Percentiles rank a stretch among this genome's conserved stretches.
Evolutionary conservation across 2,888 invertebrate species (phyloP).

Genomic region (Metopia argyrocephala): DNA sequence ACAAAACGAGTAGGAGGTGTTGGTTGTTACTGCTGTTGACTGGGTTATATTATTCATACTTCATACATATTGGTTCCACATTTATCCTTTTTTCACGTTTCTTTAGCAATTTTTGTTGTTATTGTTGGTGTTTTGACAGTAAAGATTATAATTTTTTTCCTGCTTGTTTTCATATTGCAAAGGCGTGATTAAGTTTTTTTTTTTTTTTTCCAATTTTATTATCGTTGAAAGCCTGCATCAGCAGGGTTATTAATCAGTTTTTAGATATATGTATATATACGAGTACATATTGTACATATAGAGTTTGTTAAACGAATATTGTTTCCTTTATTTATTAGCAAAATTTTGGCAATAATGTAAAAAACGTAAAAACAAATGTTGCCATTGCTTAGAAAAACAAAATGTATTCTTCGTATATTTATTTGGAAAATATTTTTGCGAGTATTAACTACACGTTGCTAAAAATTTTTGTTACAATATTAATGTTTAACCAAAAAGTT

Average conservation of each 20-base stretch:
- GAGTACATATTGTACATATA: no score
- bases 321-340: no score
- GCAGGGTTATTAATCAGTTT: slow-evolving; percentile 42
- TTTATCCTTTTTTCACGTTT: slow-evolving; percentile 12
- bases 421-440: no score
- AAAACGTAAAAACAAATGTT: no score
- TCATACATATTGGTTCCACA: slow-evolving; percentile 47
- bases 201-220: not conserved
- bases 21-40: slow-evolving; percentile 49
- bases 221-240: slow-evolving; percentile 5
- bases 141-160: slow-evolving; percentile 56
- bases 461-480: no score
- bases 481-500: no score
- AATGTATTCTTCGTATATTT: no score
- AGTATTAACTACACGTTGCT: no score
- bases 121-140: slow-evolving; percentile 45
- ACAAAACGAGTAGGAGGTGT: slow-evolving; percentile 61
- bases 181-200: slow-evolving; percentile 35
- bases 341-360: no score
- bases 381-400: no score
- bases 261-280: no score
- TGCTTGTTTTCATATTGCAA: not conserved
- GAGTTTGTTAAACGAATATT: not conserved
- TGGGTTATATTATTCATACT: not conserved
- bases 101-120: slow-evolving; percentile 14